phyloP scores from a whole-genome alignment of 2,113 vertebrate genomes.

The Oreotrochilus melanogaster region DNA sequence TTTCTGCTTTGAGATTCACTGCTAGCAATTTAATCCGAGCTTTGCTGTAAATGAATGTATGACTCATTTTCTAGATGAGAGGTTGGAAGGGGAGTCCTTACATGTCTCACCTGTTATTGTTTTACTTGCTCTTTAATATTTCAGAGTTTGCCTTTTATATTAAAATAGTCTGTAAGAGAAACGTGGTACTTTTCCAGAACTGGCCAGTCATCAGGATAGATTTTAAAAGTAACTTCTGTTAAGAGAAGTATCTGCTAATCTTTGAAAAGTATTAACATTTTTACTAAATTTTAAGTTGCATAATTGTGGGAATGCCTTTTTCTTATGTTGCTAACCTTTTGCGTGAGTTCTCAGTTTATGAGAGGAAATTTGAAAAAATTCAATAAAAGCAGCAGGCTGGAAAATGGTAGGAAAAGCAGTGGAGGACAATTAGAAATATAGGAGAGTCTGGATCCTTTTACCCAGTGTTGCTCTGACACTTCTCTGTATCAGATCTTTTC shows the following conservation, averaged over 20 bases:
- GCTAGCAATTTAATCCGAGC: conserved; percentile 1
- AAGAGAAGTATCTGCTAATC: neutral
- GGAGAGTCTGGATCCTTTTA: neutral
- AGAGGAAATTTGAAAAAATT: conserved; percentile 5
- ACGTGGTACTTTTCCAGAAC: neutral
- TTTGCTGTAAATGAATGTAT: conserved; percentile 11
- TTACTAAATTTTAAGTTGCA: neutral
- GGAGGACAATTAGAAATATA: neutral
- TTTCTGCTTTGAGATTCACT: neutral
- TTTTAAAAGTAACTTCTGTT: neutral
- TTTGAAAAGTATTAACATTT: neutral
- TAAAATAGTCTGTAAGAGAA: neutral
- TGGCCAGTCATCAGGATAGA: neutral
- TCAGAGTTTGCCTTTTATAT: neutral
- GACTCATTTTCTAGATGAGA: conserved; percentile 12
- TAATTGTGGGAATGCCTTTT: neutral
- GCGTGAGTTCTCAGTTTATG: neutral
- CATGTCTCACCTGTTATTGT: neutral
- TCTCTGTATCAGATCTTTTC: neutral
- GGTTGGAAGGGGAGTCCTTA: neutral
- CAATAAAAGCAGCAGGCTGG: neutral
- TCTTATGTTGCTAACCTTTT: neutral
- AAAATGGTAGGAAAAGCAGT: neutral
- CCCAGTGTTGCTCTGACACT: neutral
- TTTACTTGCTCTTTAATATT: conserved; percentile 30